These are phyloP conservation scores for Onychomys leucogaster DNA, from an alignment of 2,797 vertebrate species.

Conservation along the genomic window DNA sequence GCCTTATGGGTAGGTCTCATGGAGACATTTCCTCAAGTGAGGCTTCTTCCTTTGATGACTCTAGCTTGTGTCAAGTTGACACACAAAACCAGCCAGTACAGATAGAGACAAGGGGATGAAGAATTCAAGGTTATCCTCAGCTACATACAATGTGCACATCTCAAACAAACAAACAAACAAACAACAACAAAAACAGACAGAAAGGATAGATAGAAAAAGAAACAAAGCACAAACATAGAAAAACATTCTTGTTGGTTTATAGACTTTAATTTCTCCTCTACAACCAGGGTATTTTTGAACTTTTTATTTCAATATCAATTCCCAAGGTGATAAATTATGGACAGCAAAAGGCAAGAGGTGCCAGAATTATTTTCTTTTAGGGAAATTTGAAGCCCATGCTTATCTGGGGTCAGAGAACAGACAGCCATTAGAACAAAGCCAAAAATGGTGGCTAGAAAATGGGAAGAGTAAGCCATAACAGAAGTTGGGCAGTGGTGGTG, in stretches of 20 bases:
- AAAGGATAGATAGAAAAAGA: not conserved
- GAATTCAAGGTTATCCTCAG: not conserved
- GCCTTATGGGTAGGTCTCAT: not conserved
- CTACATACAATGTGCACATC: not conserved
- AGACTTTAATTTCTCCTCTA: not conserved
- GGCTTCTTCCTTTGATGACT: not conserved
- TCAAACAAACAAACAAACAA: not conserved
- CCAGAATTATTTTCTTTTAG: conserved; percentile 31
- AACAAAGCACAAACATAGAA: not conserved
- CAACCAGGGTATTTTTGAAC: not conserved
- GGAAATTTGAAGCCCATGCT: not conserved
- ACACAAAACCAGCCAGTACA: not conserved
- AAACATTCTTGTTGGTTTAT: not conserved
- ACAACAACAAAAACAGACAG: not conserved
- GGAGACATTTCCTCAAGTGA: not conserved
- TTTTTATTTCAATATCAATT: not conserved
- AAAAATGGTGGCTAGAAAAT: no score
- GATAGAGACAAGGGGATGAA: not conserved
- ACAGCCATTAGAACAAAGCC: no score
- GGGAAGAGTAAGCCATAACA: no score
- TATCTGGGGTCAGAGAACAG: no score
- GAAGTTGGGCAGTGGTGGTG: no score
- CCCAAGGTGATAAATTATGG: not conserved
- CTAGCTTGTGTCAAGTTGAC: not conserved
- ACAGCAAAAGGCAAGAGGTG: not conserved